Base-by-base conservation (phyloP, 2,888 invertebrate species). In the Dioctria linearis region DNA sequence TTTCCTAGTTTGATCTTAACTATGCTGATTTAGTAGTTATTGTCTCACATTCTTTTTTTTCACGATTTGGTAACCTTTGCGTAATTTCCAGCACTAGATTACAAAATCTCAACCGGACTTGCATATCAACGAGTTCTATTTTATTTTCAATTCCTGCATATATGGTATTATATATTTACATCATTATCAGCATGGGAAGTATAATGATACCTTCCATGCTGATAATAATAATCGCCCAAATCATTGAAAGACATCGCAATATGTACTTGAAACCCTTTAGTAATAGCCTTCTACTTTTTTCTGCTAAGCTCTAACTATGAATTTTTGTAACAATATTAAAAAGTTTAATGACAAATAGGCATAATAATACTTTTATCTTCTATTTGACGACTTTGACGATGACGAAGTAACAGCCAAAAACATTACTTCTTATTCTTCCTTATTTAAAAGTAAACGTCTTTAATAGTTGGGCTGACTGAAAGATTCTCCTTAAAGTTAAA, bases 101-200 rank as follows among this genome's bases (percentile, higher is more conserved):
- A 83, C 93, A 92, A 83, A 92, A 91, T 61, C 90, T 90, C 61
- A 97, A 89, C 8, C 97, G 91, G 1, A 95, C 94, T 86, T 94
- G 92, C 97, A 98, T 98, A 85, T 95, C 95, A 88, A 93, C 93
- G 78, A 94, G 90, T 85, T 96, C 97, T 81, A 91, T 89, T 85
- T 93, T 92, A 51, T 91, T 91, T 79, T 94, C 92, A 84, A 91
- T 91, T 43, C 91, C 91, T 83, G 92, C 91, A 81, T 95, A 88
- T 57, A 88, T 88, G 79, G 3, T 42, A 37, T 37, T 25, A 59
- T 2, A 73, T 8, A n/a, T 39, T 25, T 4, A 51, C 40, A 75
- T 61, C 4, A 2, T 25, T 25, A 25, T 25, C 25, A 25, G 25
- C 95, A n/a, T 91, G 90, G 25, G 96, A 90, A 2, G 97, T 96